Conservation (phyloP, 1,140 invertebrate species). For the Globodera rostochiensis region DNA sequence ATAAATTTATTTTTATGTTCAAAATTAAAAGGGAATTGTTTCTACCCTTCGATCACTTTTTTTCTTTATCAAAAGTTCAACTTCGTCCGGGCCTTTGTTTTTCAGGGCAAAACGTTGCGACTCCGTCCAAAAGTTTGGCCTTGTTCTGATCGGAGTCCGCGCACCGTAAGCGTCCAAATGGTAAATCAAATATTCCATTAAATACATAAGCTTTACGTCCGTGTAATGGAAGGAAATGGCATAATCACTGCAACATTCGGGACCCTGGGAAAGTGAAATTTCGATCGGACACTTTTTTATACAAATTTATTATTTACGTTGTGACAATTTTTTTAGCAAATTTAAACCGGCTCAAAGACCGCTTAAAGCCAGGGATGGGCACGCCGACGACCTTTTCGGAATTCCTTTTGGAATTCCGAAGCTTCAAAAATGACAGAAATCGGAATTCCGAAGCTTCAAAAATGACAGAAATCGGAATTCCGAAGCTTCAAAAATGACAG, state of each 20-base stretch:
- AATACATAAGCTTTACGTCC: constrained; percentile 87
- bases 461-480: too few species aligned
- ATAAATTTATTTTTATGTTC: too few species aligned
- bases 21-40: too few species aligned
- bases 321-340: background rate
- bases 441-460: too few species aligned
- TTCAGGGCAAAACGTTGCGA: background rate
- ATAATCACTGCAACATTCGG: constrained; percentile 69
- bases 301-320: background rate
- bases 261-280: constrained; percentile 2
- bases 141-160: background rate
- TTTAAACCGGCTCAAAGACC: background rate
- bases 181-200: constrained; percentile 89
- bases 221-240: constrained; percentile 94
- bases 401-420: background rate
- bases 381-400: background rate
- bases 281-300: background rate
- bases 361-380: background rate
- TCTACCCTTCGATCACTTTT: too few species aligned
- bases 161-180: constrained; percentile 82
- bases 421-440: too few species aligned
- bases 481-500: too few species aligned
- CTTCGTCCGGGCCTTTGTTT: constrained; percentile 7
- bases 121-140: constrained; percentile 2
- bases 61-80: background rate